Evolutionary conservation across 2,888 invertebrate genomes (phyloP).

Genomic region (Drosophila kambysellisi): DNA sequence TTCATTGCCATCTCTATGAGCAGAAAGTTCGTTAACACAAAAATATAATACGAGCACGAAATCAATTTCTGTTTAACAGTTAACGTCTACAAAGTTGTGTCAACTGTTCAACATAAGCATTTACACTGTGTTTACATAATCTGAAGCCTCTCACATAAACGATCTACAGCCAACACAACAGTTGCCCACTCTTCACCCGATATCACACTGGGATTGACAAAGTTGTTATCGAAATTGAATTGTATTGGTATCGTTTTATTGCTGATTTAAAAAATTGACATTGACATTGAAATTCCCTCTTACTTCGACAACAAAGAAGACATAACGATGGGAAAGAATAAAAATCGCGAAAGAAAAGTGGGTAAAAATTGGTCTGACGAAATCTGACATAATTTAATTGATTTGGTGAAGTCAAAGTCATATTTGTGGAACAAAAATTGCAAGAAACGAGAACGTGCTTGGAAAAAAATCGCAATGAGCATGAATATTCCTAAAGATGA

Average conservation of each 20-base stretch:
- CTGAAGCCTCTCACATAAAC: no score
- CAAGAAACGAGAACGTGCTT: background rate
- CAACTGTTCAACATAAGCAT: no score
- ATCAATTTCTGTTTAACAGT: background rate
- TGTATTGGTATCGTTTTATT: no score
- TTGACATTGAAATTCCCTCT: background rate
- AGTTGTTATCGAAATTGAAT: no score
- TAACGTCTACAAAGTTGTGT: background rate
- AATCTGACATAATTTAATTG: background rate
- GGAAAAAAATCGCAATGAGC: background rate
- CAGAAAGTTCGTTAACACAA: background rate
- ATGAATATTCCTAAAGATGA: background rate
- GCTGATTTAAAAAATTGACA: background rate
- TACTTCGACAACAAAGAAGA: background rate
- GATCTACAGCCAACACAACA: no score
- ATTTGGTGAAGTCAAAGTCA: background rate
- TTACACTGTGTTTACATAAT: no score
- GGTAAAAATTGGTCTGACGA: background rate
- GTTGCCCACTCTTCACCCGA: no score
- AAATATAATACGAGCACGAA: background rate
- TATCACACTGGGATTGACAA: no score
- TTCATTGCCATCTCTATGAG: no score
- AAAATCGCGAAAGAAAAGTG: background rate
- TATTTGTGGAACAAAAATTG: background rate
- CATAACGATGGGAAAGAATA: background rate